A percentile compares a stretch with the other conserved stretches of the same genome.
These are phyloP conservation scores for Syrphus vitripennis DNA, from an alignment of 2,888 invertebrate species.

Conservation along the genomic window DNA sequence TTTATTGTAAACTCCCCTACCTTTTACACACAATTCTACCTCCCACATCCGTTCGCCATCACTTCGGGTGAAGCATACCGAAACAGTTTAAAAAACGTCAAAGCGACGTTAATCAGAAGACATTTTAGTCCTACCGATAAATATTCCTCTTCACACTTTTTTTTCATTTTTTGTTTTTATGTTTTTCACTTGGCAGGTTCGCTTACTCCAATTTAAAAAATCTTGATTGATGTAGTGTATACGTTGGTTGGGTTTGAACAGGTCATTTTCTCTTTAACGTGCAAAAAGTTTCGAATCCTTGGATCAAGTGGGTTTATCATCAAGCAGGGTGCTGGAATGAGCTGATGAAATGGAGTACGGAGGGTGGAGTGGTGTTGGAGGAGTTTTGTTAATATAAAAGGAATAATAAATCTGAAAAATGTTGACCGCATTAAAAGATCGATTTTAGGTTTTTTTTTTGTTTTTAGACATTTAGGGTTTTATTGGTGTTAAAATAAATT, in stretches of 20 bases:
- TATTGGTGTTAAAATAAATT: not conserved
- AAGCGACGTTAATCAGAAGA: slow-evolving; percentile 41
- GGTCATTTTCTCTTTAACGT: slow-evolving; percentile 52
- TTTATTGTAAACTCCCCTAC: slow-evolving; percentile 44
- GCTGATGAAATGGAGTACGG: not conserved
- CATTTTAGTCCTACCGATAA: slow-evolving; percentile 48
- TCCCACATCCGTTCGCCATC: not conserved
- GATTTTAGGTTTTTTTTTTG: slow-evolving; percentile 24
- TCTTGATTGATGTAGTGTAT: slow-evolving; percentile 58
- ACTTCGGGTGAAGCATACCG: not conserved
- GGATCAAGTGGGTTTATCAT: slow-evolving; percentile 48
- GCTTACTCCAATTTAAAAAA: slow-evolving; percentile 47
- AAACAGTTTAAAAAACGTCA: slow-evolving; percentile 26
- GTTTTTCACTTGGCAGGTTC: slow-evolving; percentile 22
- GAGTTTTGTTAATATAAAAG: slow-evolving; percentile 7
- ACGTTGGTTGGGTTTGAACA: slow-evolving; percentile 21
- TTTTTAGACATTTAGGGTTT: not conserved
- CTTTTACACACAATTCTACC: not conserved
- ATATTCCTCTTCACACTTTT: slow-evolving; percentile 13
- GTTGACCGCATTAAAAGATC: slow-evolving; percentile 36
- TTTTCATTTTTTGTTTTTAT: not conserved
- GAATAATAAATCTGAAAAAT: slow-evolving; percentile 48
- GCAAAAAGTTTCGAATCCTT: slow-evolving; percentile 40
- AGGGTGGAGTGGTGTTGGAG: not conserved
- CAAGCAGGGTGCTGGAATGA: slow-evolving; percentile 20